These are phyloP conservation scores for Drosophila nr. medialis DNA, from an alignment of 2,888 invertebrate species.

Conservation along the genomic window DNA sequence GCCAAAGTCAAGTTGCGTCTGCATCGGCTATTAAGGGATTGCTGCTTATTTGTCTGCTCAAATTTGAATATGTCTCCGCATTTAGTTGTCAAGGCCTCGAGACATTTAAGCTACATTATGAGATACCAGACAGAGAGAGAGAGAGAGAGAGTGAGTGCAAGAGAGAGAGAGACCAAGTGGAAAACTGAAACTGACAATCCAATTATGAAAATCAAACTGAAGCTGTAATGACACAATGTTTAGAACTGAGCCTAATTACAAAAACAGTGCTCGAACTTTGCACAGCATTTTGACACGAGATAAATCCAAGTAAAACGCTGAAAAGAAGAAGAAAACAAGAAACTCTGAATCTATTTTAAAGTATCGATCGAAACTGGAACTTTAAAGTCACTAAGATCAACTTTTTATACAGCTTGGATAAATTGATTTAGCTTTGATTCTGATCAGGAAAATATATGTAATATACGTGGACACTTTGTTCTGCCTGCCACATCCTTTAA, in stretches of 20 bases:
- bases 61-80: slow-evolving; percentile 11
- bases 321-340: background rate
- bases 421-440: no score
- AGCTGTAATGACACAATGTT: no score
- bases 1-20: slow-evolving; percentile 11
- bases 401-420: no score
- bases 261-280: background rate
- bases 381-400: no score
- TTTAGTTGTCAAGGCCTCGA: background rate
- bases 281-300: background rate
- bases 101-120: slow-evolving; percentile 18
- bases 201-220: slow-evolving; percentile 1
- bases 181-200: background rate
- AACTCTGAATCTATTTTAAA: background rate
- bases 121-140: background rate
- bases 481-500: background rate
- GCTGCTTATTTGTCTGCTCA: background rate
- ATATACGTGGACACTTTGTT: no score
- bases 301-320: background rate
- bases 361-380: background rate
- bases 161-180: background rate
- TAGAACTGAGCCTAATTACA: background rate
- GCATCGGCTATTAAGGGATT: slow-evolving; percentile 16
- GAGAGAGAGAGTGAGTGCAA: background rate
- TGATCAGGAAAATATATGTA: no score